Conservation (phyloP, 2,113 vertebrate species). For the Pseudonaja textilis region DNA sequence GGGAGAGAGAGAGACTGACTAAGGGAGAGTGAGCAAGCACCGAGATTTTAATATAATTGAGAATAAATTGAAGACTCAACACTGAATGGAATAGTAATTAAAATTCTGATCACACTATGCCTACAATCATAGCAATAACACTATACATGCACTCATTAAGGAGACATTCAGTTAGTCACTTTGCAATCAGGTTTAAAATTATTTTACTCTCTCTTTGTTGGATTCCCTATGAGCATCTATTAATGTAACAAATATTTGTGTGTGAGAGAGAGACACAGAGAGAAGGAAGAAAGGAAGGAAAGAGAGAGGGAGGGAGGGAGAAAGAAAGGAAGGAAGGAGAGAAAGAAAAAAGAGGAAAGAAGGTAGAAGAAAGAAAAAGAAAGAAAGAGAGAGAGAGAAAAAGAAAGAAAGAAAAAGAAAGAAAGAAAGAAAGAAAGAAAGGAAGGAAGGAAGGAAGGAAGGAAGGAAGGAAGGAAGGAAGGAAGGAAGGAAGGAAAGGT, state of each 20-base stretch:
- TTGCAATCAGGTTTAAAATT: constrained; percentile 53
- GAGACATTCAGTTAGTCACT: constrained; percentile 38
- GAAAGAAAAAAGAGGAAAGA: neutral
- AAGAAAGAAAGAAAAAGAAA: no score
- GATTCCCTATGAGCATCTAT: constrained; percentile 48
- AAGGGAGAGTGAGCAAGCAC: neutral
- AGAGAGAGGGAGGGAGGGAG: no score
- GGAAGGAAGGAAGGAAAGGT: neutral
- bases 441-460: neutral
- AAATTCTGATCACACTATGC: constrained; percentile 43
- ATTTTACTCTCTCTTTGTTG: constrained; percentile 52
- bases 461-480: no score
- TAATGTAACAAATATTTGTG: constrained; percentile 52
- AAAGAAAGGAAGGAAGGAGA: neutral
- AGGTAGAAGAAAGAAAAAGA: no score
- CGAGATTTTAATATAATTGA: constrained; percentile 41
- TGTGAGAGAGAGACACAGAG: constrained; percentile 3
- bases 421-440: neutral
- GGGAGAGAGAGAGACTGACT: neutral
- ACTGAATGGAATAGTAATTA: constrained; percentile 15
- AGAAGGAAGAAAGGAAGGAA: neutral
- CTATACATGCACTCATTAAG: constrained; percentile 47
- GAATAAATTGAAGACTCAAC: constrained; percentile 16
- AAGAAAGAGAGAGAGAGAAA: neutral
- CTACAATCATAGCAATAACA: constrained; percentile 42